These are phyloP conservation scores for Butorides virescens DNA, from an alignment of 2,113 vertebrate species.

Conservation along the genomic window DNA sequence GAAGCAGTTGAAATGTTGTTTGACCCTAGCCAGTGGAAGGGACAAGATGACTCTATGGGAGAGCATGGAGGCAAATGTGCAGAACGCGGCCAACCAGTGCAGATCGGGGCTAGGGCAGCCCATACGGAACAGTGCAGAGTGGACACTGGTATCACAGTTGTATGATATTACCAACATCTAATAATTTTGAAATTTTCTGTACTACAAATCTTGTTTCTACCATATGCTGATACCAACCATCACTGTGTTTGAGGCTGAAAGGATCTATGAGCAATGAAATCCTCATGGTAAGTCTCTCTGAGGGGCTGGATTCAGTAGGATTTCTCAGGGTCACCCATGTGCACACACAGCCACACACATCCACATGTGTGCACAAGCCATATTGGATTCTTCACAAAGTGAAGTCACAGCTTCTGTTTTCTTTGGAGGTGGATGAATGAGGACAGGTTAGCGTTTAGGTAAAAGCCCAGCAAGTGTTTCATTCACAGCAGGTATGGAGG, in stretches of 20 bases:
- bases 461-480: neutral
- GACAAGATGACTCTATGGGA: fast-evolving
- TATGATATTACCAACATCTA: neutral
- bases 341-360: fast-evolving
- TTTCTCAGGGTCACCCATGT: neutral
- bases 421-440: neutral
- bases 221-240: neutral
- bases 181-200: neutral
- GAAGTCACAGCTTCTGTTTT: neutral
- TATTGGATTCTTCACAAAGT: neutral
- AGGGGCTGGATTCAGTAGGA: neutral
- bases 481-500: neutral
- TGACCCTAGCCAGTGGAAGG: neutral
- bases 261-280: neutral
- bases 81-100: neutral
- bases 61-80: neutral
- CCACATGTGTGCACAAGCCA: neutral
- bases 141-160: neutral
- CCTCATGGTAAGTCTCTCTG: neutral
- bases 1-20: neutral
- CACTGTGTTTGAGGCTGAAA: neutral
- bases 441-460: neutral
- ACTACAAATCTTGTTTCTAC: neutral
- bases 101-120: neutral
- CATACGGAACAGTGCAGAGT: neutral